These are phyloP conservation scores for Thymelicus lineola DNA, from an alignment of 2,888 invertebrate species.

Conservation along the genomic window DNA sequence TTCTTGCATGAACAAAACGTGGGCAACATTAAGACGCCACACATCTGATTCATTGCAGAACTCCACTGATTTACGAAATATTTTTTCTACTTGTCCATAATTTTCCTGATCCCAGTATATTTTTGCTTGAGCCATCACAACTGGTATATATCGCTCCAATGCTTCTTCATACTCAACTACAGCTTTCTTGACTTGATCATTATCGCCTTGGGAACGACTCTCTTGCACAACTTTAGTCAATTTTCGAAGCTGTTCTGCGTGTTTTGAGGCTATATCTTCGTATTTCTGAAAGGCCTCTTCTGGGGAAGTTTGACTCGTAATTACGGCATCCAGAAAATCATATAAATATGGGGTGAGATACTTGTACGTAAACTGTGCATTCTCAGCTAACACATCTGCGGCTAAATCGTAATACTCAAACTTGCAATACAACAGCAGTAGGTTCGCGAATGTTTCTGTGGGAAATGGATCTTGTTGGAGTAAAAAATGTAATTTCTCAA, in stretches of 20 bases:
- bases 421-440: conserved; percentile 97
- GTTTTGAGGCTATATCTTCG: conserved; percentile 96
- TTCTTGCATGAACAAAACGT: conserved; percentile 99
- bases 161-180: conserved; percentile 96
- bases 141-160: conserved; percentile 96
- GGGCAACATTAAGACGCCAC: conserved; percentile 99
- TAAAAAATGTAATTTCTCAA: conserved; percentile 93
- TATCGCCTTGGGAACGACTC: conserved; percentile 94
- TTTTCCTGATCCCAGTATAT: conserved; percentile 99
- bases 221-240: conserved; percentile 98
- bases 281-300: conserved; percentile 98
- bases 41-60: conserved; percentile 98
- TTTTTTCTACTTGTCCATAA: conserved; percentile 97
- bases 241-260: conserved; percentile 95
- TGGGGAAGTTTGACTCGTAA: conserved; percentile 98
- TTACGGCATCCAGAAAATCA: conserved; percentile 97
- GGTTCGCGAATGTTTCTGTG: conserved; percentile 98
- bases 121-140: conserved; percentile 99
- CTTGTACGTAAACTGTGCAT: conserved; percentile 98
- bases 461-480: conserved; percentile 98
- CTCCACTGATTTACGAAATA: conserved; percentile 98
- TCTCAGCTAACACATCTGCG: conserved; percentile 98
- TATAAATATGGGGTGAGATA: conserved; percentile 97
- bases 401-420: conserved; percentile 99
- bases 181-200: conserved; percentile 94